phyloP scores from a whole-genome alignment of 2,888 invertebrate genomes.

The Mallateleia sp. region DNA sequence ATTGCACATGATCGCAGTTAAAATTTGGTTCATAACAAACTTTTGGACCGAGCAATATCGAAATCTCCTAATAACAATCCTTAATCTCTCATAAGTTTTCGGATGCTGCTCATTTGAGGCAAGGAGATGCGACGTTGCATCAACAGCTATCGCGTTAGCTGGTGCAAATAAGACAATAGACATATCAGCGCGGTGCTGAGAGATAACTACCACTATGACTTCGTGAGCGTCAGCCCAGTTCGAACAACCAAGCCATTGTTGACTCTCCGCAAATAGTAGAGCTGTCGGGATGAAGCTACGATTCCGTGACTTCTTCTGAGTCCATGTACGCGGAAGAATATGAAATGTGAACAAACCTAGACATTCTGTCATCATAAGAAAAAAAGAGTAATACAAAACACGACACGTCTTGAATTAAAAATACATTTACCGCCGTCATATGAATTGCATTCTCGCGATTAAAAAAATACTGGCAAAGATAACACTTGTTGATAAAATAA shows the following conservation, averaged over 20 bases:
- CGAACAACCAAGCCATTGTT: slow-evolving; percentile 81
- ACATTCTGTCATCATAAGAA: slow-evolving; percentile 11
- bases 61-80: slow-evolving; percentile 1
- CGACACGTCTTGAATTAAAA: slow-evolving; percentile 47
- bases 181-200: slow-evolving; percentile 54
- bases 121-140: slow-evolving; percentile 27
- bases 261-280: slow-evolving; percentile 83
- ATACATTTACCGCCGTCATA: slow-evolving; percentile 11
- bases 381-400: slow-evolving; percentile 15
- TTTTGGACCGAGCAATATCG: neutral
- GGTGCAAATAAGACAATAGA: slow-evolving; percentile 70
- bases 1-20: too few relatives aligned
- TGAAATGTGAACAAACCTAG: slow-evolving; percentile 80
- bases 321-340: slow-evolving; percentile 68
- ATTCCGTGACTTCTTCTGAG: slow-evolving; percentile 83
- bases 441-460: neutral
- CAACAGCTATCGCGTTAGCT: slow-evolving; percentile 55
- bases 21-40: too few relatives aligned
- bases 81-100: slow-evolving; percentile 20
- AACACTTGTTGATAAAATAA: too few relatives aligned
- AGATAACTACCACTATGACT: slow-evolving; percentile 64
- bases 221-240: slow-evolving; percentile 55
- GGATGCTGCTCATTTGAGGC: slow-evolving; percentile 45
- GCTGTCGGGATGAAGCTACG: slow-evolving; percentile 49
- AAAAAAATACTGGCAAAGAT: neutral